A percentile compares a stretch with the other conserved stretches of the same genome.
Conservation (phyloP, 2,888 invertebrate genomes). For the Saturnia japonica region DNA sequence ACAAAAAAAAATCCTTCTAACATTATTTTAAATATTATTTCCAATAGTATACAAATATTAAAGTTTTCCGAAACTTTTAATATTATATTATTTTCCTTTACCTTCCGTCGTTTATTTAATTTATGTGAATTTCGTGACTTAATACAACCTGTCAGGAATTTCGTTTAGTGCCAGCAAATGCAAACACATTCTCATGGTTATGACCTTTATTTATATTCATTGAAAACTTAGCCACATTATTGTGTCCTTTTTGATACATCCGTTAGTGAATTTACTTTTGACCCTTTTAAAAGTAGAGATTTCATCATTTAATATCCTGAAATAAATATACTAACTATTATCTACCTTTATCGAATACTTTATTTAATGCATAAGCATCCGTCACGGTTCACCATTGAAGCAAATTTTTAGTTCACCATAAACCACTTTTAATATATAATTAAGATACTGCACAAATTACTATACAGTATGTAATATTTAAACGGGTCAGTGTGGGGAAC, state of each 20-base stretch:
- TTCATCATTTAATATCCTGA: neutral
- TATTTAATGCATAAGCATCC: no score
- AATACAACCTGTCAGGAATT: conserved; percentile 18
- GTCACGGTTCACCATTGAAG: no score
- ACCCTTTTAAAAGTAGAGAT: neutral
- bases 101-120: neutral
- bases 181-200: conserved; percentile 18
- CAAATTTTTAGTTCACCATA: no score
- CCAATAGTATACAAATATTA: no score
- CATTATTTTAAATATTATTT: no score
- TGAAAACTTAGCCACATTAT: conserved; percentile 15
- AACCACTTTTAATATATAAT: no score
- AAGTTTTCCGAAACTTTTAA: no score
- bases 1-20: no score
- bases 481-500: no score
- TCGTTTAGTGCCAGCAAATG: conserved; percentile 4
- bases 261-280: neutral
- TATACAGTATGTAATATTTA: no score
- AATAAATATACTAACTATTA: neutral
- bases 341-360: no score
- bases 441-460: no score
- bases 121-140: neutral
- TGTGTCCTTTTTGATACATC: conserved; percentile 9
- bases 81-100: neutral
- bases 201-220: conserved; percentile 13